Evolutionary conservation across 1,140 invertebrate species (phyloP).

Genomic region (Leptoteleia sp.): DNA sequence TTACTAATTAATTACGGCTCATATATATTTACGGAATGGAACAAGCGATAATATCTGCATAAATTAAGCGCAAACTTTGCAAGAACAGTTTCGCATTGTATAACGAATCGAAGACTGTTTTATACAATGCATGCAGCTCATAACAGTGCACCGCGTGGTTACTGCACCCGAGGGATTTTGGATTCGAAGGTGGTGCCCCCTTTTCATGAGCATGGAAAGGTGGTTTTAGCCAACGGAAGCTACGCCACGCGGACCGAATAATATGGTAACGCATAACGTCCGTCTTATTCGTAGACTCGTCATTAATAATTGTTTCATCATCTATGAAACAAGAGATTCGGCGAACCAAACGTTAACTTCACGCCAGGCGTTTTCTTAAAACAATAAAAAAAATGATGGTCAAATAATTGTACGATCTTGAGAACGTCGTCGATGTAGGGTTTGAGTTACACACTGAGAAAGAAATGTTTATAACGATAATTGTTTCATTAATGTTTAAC

Average conservation of each 20-base stretch:
- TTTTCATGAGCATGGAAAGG: slow-evolving; percentile 54
- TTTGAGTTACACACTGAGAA: no score
- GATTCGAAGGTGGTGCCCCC: slow-evolving; percentile 63
- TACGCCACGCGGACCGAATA: slow-evolving; percentile 65
- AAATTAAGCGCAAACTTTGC: slow-evolving; percentile 54
- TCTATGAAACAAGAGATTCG: slow-evolving; percentile 61
- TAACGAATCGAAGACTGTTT: slow-evolving; percentile 63
- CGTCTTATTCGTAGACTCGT: slow-evolving; percentile 56
- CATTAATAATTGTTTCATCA: slow-evolving; percentile 70
- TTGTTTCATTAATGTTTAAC: no score
- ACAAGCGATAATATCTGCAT: slow-evolving; percentile 29
- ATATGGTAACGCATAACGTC: slow-evolving; percentile 68
- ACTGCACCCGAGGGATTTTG: slow-evolving; percentile 68
- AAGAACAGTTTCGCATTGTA: slow-evolving; percentile 52
- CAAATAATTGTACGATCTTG: no score
- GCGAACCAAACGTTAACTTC: slow-evolving; percentile 37
- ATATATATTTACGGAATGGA: slow-evolving; percentile 37
- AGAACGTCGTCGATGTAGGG: no score
- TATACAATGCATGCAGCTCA: slow-evolving; percentile 48
- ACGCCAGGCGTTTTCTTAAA: slow-evolving; percentile 20
- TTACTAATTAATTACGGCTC: slow-evolving; percentile 58
- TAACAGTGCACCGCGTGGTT: slow-evolving; percentile 52
- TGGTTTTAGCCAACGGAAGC: no score
- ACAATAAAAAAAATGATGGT: slow-evolving; percentile 6
- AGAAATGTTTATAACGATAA: no score